Percentiles rank a stretch among this genome's conserved stretches.
phyloP scores from a whole-genome alignment of 2,797 vertebrate species.

The Malacoctenus gilli region DNA sequence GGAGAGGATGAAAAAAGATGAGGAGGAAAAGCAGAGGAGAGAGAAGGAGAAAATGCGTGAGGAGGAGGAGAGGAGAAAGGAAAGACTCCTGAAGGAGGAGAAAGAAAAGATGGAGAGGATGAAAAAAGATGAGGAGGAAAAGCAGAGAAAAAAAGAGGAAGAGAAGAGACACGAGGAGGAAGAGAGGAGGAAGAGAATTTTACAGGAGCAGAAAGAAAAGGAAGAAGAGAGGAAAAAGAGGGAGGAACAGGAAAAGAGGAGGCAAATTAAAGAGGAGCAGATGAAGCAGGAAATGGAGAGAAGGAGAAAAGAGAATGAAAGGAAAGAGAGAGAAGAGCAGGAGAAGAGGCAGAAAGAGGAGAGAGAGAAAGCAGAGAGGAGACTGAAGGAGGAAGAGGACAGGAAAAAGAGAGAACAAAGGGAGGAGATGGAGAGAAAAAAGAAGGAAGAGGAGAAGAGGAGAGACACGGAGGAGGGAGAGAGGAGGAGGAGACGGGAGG shows the following conservation, averaged over 20 bases:
- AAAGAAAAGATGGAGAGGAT: conserved; percentile 16
- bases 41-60: background rate
- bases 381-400: conserved; percentile 13
- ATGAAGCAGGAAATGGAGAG: conserved; percentile 5
- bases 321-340: background rate
- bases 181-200: conserved; percentile 4
- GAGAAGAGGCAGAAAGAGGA: conserved; percentile 2
- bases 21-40: background rate
- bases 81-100: background rate
- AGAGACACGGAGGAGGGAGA: conserved; percentile 4
- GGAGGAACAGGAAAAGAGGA: conserved; percentile 3
- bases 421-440: background rate
- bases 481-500: conserved; percentile 3
- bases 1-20: conserved; percentile 13
- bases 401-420: conserved; percentile 4
- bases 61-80: background rate
- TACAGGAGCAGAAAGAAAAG: conserved; percentile 12
- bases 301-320: background rate
- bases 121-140: conserved; percentile 8
- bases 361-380: conserved; percentile 2
- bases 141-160: conserved; percentile 10
- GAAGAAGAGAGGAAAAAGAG: conserved; percentile 1
- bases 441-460: conserved; percentile 11
- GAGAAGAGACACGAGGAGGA: conserved; percentile 3
- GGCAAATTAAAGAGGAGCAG: background rate